Percentiles rank a stretch among this genome's conserved stretches.
Conservation (phyloP, 2,113 vertebrate genomes). For the Salminus brasiliensis region DNA sequence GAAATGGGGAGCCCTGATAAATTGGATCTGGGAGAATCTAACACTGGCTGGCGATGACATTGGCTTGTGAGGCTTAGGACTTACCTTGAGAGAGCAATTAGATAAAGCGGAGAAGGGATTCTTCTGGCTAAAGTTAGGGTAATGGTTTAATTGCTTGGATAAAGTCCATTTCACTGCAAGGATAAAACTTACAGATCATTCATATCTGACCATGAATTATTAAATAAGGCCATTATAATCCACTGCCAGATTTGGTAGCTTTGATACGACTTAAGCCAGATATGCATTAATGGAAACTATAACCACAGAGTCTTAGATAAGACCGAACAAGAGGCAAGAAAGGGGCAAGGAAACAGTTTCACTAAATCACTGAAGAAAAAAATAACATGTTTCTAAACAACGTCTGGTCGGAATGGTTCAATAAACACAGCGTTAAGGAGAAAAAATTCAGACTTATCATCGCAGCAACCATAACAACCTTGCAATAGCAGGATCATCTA, state of each 20-base stretch:
- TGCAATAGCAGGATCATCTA: constrained; percentile 32
- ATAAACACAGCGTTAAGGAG: constrained; percentile 15
- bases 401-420: constrained; percentile 14
- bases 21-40: constrained; percentile 57
- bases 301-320: neutral
- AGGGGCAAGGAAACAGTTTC: constrained; percentile 1
- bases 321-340: neutral
- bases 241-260: constrained; percentile 19
- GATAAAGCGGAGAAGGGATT: constrained; percentile 22
- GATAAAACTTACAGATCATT: constrained; percentile 31
- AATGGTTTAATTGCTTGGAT: constrained; percentile 38
- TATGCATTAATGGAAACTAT: neutral
- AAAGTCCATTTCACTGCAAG: constrained; percentile 20
- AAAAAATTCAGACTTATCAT: constrained; percentile 28
- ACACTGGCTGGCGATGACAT: constrained; percentile 40
- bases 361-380: neutral
- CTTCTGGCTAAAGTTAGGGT: constrained; percentile 25
- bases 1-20: constrained; percentile 56
- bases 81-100: constrained; percentile 51
- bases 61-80: constrained; percentile 25
- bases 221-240: neutral
- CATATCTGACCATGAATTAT: constrained; percentile 26
- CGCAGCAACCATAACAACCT: constrained; percentile 23
- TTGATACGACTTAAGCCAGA: constrained; percentile 15
- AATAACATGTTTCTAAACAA: constrained; percentile 2